Evolutionary conservation across 1,140 invertebrate species (phyloP).

Genomic region (Brachionus rubens): DNA sequence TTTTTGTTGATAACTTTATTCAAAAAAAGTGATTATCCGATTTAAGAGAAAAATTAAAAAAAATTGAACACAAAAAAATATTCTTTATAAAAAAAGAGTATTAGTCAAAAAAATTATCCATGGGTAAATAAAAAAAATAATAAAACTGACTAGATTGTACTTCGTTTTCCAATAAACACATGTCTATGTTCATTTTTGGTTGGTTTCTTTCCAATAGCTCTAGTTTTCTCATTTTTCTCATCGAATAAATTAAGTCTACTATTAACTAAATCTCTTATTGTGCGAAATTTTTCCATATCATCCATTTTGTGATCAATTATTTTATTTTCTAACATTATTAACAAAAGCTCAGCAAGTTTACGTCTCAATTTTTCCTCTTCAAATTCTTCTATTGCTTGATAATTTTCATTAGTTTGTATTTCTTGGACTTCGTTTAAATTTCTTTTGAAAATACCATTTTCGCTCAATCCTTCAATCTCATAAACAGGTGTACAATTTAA

Average conservation of each 20-base stretch:
- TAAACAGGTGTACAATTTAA: no score
- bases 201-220: background rate
- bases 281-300: background rate
- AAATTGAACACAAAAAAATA: background rate
- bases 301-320: background rate
- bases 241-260: background rate
- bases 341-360: background rate
- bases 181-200: conserved; percentile 28
- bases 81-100: background rate
- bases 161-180: conserved; percentile 37
- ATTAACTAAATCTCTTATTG: background rate
- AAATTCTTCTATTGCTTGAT: background rate
- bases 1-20: no score
- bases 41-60: no score
- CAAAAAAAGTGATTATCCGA: no score
- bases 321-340: background rate
- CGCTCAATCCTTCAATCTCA: no score
- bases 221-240: background rate
- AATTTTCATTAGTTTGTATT: no score
- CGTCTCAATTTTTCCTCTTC: background rate
- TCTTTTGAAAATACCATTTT: no score
- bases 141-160: background rate
- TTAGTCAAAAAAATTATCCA: background rate
- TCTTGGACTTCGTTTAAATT: no score
- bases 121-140: no score